Conservation (phyloP, 2,113 vertebrate genomes). For the Podarcis cretensis region DNA sequence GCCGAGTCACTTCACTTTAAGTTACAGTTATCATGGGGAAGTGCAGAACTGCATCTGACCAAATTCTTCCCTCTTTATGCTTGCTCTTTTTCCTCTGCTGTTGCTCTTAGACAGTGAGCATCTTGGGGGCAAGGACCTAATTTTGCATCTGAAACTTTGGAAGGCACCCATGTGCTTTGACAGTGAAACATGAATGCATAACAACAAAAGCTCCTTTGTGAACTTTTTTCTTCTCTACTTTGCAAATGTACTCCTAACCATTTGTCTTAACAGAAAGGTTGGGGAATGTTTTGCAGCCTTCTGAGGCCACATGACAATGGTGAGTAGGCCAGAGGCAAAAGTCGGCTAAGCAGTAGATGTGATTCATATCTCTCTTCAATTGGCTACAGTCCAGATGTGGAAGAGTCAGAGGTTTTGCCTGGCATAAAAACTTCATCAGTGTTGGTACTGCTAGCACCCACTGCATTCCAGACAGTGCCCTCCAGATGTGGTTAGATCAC, state of each 20-base stretch:
- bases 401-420: no score
- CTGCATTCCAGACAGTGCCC: no score
- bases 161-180: not conserved
- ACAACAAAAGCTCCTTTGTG: not conserved
- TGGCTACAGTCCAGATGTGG: no score
- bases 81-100: not conserved
- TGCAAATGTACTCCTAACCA: not conserved
- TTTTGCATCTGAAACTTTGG: not conserved
- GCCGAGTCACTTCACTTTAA: slow-evolving; percentile 60
- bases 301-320: no score
- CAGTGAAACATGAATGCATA: not conserved
- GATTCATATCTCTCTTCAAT: no score
- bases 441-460: no score
- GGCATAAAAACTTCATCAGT: no score
- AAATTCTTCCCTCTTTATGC: not conserved
- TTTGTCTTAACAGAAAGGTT: no score
- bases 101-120: not conserved
- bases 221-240: not conserved
- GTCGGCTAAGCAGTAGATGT: no score
- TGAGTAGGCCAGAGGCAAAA: no score
- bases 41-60: not conserved
- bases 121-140: not conserved
- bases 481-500: no score
- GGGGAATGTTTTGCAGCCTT: no score
- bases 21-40: slow-evolving; percentile 32